Evolutionary conservation across 2,113 vertebrate species (phyloP).

Genomic region (Mobula birostris): DNA sequence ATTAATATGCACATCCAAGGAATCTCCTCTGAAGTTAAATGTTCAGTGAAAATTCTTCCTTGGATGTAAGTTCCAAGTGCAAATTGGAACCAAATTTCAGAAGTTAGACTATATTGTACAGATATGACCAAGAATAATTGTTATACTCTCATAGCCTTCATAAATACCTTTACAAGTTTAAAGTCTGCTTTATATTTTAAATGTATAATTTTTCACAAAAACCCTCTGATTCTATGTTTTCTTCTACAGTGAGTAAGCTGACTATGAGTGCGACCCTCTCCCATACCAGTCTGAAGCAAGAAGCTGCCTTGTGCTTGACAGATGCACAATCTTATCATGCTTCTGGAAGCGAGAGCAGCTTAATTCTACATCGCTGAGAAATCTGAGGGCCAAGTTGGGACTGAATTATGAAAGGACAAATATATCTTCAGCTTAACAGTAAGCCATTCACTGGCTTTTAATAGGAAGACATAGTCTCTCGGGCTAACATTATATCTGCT

Average conservation of each 20-base stretch:
- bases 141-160: too few species aligned
- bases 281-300: background rate
- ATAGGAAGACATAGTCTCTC: background rate
- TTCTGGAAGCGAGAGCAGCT: background rate
- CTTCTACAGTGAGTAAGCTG: background rate
- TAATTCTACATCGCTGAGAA: background rate
- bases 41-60: too few species aligned
- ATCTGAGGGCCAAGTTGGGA: background rate
- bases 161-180: too few species aligned
- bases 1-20: too few species aligned
- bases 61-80: too few species aligned
- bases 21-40: too few species aligned
- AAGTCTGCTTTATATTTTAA: background rate
- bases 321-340: background rate
- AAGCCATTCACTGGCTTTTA: too few species aligned
- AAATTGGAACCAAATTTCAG: too few species aligned
- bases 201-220: background rate
- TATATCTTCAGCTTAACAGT: background rate
- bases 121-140: too few species aligned
- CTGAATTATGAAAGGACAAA: background rate
- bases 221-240: background rate
- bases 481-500: background rate
- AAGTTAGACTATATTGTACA: too few species aligned
- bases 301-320: background rate
- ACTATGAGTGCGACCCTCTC: background rate